Evolutionary conservation across 2,113 vertebrate genomes (phyloP), one percentile per base, ranked within the genome.

Genomic region (Alethe castanea): DNA sequence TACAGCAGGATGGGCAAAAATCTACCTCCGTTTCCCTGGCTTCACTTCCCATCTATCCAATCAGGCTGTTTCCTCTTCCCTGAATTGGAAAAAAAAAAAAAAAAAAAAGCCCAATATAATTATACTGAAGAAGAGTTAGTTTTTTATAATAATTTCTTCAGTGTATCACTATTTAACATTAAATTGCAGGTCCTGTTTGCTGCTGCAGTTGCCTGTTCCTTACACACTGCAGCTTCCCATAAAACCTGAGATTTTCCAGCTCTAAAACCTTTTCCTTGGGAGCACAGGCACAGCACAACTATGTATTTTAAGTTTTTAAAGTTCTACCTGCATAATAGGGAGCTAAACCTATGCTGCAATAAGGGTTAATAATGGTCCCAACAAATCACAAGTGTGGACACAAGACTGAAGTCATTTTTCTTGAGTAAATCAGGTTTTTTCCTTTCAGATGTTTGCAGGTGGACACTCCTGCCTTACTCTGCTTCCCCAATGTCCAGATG

Each of bases 361-460:
- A 15, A 60, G 57, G 33, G 33, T 47, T 64, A 44, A 14, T 3
- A 25, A 11, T 5, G 40, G 29, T 19, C 28, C 65, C 31, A 59
- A 3, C 12, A 22, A 6, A 0, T 16, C 25, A 28, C 15, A 62
- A 33, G 26, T 5, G 12, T 19, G 19, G 3, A 8, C 6, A 3
- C 28, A 50, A 48, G 53, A 14, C 24, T 13, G 17, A 57, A 23
- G 17, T 19, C 0, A 12, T 59, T 71, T 36, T 81, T 50, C 56
- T 25, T 8, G 12, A 57, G 18, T 38, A 57, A 74, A 59, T 22
- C 5, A 4, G 5, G 3, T 44, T 89, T 88, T 64, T 57, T n/a
- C 36, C 59, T 52, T 36, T 28, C 31, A 26, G 42, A 0, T 20
- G 35, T 44, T 5, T 60, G 16, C 6, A 23, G 62, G 9, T 22